Percentiles rank a stretch among this genome's conserved stretches.
Evolutionary conservation across 1,140 invertebrate species (phyloP).

Genomic region (Brachionus rubens): DNA sequence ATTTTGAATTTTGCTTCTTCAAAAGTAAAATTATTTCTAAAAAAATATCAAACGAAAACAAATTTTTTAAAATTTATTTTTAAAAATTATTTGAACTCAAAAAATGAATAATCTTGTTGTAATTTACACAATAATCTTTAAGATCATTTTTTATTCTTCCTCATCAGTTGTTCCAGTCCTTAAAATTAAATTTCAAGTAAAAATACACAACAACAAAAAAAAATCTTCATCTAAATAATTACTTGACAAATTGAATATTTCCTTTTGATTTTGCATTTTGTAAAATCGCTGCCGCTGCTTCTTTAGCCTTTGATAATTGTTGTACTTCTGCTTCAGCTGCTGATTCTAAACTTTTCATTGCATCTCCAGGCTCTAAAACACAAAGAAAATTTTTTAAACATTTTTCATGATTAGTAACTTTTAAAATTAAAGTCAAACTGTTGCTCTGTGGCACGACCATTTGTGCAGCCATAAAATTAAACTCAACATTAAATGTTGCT

Average conservation of each 20-base stretch:
- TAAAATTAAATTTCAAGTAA: neutral
- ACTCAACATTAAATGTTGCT: constrained; percentile 77
- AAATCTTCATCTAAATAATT: neutral
- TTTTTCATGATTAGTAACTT: no score
- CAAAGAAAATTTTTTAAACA: no score
- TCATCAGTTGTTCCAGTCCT: constrained; percentile 5
- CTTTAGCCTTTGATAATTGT: constrained; percentile 1
- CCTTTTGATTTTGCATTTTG: neutral
- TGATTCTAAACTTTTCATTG: constrained; percentile 30
- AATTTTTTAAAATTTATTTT: neutral
- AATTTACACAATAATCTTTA: neutral
- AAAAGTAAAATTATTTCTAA: constrained; percentile 21
- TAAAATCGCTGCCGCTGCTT: neutral
- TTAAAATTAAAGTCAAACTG: neutral
- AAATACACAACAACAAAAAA: neutral
- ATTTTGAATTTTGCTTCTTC: constrained; percentile 14
- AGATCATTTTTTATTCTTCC: constrained; percentile 5
- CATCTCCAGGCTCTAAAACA: constrained; percentile 18
- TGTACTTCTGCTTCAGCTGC: constrained; percentile 6
- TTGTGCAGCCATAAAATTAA: constrained; percentile 47
- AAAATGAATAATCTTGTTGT: neutral
- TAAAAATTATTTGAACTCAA: neutral
- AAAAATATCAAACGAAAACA: neutral
- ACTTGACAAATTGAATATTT: constrained; percentile 40
- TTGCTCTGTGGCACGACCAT: constrained; percentile 32